Base-by-base conservation (phyloP, 2,888 invertebrate species). In the Pristionchus fissidentatus region DNA sequence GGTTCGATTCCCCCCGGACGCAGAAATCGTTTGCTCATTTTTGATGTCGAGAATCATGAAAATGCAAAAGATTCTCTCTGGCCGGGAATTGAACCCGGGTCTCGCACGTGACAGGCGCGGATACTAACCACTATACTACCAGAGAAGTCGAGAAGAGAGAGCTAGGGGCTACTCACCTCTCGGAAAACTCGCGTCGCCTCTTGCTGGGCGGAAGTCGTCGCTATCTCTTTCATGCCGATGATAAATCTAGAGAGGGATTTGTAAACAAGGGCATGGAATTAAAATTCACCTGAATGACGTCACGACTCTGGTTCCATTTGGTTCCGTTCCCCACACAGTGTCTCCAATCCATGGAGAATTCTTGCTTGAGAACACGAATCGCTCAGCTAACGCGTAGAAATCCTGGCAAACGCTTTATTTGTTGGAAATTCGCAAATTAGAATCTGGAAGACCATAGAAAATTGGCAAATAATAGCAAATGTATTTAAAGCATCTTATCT, bases 191-290 rank as follows among this genome's bases (percentile, higher is more conserved):
- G 87, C 13, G 89, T 89, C 4, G 90, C 89, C 35, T 88, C 88
- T 26, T 87, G 88, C 77, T 91, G 91, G 22, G 87, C 83, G 0
- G 85, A 88, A 1, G 91, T 90, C 38, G 86, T 86, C 32, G 89
- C 86, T 13, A 91, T 90, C 66, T 90, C 87, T 57, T 87, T 84
- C 90, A 90, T 90, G 15, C 90, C 90, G 46, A 90, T 86, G 81
- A 89, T 85, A 79, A 90, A 89, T 35, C 89, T 87, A 84, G 49
- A 19, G 29, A 60, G 26, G 22, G 10, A 41, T 35, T 35, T 26
- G n/a, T 10, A 10, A 32, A 62, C 26, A 15, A 15, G 19, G 10
- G 10, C 19, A 49, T 49, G 13, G 10, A 46, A 49, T 15, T 49
- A 79, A 13, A 15, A 57, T 75, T 77, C 15, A 87, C 83, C 89